Percentiles rank a stretch among this genome's conserved stretches.
These are phyloP conservation scores for Pogonomyrmex barbatus DNA, from an alignment of 1,140 invertebrate species.

Conservation along the genomic window DNA sequence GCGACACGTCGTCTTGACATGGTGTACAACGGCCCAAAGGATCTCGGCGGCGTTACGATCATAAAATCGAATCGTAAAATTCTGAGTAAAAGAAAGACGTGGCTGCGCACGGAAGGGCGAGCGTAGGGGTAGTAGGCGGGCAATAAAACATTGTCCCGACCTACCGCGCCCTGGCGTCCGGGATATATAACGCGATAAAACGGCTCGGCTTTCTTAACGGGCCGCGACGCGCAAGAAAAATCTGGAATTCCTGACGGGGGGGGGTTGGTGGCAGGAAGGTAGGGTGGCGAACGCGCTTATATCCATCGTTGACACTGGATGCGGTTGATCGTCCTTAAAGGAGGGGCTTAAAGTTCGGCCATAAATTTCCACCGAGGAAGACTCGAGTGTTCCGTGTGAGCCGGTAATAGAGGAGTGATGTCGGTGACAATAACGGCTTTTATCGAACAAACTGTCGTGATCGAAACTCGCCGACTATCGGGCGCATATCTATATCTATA, in stretches of 20 bases:
- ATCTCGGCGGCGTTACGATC: constrained; percentile 43
- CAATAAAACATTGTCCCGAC: constrained; percentile 71
- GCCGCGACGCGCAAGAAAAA: constrained; percentile 58
- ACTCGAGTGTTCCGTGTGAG: constrained; percentile 51
- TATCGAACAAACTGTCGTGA: constrained; percentile 57
- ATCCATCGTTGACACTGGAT: constrained; percentile 64
- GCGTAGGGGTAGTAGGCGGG: neutral
- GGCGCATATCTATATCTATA: neutral
- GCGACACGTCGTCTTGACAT: constrained; percentile 54
- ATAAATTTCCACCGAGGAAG: constrained; percentile 68
- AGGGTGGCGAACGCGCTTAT: constrained; percentile 39
- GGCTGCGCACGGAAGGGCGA: constrained; percentile 48
- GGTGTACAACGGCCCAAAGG: constrained; percentile 11
- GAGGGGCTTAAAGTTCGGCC: constrained; percentile 56
- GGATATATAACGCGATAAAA: constrained; percentile 71
- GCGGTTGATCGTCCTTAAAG: constrained; percentile 48
- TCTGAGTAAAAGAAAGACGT: constrained; percentile 70
- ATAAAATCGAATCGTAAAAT: constrained; percentile 74
- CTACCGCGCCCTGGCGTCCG: constrained; percentile 38
- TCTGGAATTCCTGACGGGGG: constrained; percentile 58
- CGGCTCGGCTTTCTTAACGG: constrained; percentile 65
- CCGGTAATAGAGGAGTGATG: constrained; percentile 60
- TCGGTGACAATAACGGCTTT: constrained; percentile 66
- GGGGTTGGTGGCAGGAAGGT: neutral
- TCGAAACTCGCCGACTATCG: constrained; percentile 41